Evolutionary conservation across 2,797 vertebrate genomes (phyloP).

Genomic region (Salarias fasciatus): DNA sequence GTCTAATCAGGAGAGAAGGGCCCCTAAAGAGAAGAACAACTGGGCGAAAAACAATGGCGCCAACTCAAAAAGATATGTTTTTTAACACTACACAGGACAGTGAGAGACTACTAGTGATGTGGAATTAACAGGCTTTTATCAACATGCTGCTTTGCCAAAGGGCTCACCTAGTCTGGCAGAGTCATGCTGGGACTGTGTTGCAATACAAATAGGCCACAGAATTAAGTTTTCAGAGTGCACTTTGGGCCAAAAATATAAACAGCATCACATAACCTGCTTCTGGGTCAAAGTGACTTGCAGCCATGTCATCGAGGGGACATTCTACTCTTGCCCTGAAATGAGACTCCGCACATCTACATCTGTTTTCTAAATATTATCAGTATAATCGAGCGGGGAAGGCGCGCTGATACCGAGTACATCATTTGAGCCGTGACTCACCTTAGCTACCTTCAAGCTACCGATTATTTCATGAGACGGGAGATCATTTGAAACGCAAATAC

Average conservation of each 20-base stretch:
- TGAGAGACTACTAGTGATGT: slow-evolving; percentile 56
- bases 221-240: slow-evolving; percentile 26
- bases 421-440: background rate
- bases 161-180: slow-evolving; percentile 45
- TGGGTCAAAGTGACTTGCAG: slow-evolving; percentile 27
- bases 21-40: slow-evolving; percentile 9
- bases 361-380: background rate
- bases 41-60: background rate
- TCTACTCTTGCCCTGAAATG: slow-evolving; percentile 10
- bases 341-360: slow-evolving; percentile 1
- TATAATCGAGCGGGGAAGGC: background rate
- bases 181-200: slow-evolving; percentile 30
- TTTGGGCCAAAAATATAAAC: slow-evolving; percentile 31
- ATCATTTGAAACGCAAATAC: slow-evolving; percentile 1
- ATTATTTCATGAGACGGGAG: slow-evolving; percentile 5
- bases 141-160: slow-evolving; percentile 60
- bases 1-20: slow-evolving; percentile 12
- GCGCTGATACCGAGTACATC: background rate
- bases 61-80: slow-evolving; percentile 18
- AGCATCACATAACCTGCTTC: background rate
- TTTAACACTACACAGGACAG: slow-evolving; percentile 29
- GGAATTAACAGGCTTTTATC: slow-evolving; percentile 72
- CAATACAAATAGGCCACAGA: slow-evolving; percentile 28
- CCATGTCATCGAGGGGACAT: slow-evolving; percentile 27
- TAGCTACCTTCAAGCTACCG: background rate